A percentile compares a stretch with the other conserved stretches of the same genome.
Evolutionary conservation across 2,888 invertebrate genomes (phyloP).

Genomic region (Callinectes sapidus): DNA sequence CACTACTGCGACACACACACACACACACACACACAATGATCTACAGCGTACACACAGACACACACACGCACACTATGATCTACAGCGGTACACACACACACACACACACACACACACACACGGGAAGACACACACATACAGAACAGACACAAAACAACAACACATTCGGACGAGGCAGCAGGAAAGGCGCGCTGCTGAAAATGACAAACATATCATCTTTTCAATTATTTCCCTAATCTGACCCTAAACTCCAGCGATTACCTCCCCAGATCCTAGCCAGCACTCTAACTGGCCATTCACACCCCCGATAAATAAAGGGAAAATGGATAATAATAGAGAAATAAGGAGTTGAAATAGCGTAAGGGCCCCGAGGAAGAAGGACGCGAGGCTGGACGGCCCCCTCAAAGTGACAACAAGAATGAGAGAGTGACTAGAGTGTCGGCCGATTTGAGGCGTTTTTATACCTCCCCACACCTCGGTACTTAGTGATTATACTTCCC

Average conservation of each 20-base stretch:
- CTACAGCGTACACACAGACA: no score
- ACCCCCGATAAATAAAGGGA: not conserved
- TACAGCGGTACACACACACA: not conserved
- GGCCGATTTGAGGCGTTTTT: not conserved
- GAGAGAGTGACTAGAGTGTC: not conserved
- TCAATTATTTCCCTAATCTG: not conserved
- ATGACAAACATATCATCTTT: not conserved
- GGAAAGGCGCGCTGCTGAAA: not conserved
- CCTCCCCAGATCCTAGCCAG: not conserved
- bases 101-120: not conserved
- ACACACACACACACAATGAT: no score
- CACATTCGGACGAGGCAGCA: not conserved
- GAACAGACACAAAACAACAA: not conserved
- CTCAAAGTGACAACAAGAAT: slow-evolving; percentile 39
- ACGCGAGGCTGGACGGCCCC: not conserved
- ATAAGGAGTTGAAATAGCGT: not conserved
- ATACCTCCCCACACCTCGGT: not conserved
- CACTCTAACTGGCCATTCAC: not conserved
- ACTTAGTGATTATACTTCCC: not conserved
- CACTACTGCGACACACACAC: no score
- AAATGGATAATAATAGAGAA: not conserved
- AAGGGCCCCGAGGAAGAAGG: slow-evolving; percentile 13
- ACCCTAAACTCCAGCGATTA: not conserved
- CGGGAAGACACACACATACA: not conserved
- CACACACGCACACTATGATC: no score